Evolutionary conservation across 64 coral and sea anemone species (phyloP), one percentile per base, ranked within the genome.

Genomic region (Montipora foliosa): DNA sequence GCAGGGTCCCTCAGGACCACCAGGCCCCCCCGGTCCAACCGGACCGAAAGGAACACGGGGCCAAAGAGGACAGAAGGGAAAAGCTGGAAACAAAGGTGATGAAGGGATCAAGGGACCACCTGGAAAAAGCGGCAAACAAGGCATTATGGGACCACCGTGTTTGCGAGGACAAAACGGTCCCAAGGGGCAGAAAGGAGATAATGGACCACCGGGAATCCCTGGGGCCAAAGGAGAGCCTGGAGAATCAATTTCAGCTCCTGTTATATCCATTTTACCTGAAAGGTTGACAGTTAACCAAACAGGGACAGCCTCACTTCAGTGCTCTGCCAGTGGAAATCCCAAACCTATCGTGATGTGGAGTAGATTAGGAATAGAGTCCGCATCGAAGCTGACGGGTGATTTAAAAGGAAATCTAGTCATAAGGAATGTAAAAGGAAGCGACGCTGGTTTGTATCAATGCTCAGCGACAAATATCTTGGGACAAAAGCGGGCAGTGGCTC

Each of bases 151-250:
- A 84, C 22, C 4, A 62, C 14, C 16, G 4, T 70, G 89, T 4
- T 17, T 66, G 0, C 79, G 5, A 29, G 90, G 90, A 15, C 45
- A 76, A 79, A 0, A 49, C 47, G 90, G 90, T 49, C 45, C 71
- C 4, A 92, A 92, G 16, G 90, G 90, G 46, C 21, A 75, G 6
- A 85, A 70, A 70, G 82, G 82, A 85, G 49, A 45, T 14, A 70
- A 21, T 1, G 90, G 90, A 19, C 68, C 16, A 1, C 6, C 66
- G 74, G 89, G 89, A 1, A 74, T 82, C 78, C 59, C 71, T 68
- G 92, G 92, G 84, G 74, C 69, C 70, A 93, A 93, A 83, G 92
- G 75, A 79, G 94, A 80, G 17, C 94, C 21, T 17, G 89, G 89
- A n/a, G 53, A 74, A 49, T 87, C 75, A 49, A 86, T 67, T 59